Conservation (phyloP, 2,888 invertebrate species). For the Salticus scenicus region DNA sequence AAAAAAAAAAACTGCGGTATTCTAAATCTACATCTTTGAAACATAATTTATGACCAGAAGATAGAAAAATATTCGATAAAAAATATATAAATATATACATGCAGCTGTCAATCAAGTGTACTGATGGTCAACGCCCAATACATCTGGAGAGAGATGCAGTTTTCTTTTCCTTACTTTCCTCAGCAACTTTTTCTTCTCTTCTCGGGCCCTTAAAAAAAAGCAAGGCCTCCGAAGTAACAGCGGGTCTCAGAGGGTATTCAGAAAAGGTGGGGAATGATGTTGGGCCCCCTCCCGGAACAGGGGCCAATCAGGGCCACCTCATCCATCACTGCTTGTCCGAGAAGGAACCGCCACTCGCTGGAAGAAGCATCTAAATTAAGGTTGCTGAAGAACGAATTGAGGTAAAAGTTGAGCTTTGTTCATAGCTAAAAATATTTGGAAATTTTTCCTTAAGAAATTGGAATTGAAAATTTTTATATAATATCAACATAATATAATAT, state of each 20-base stretch:
- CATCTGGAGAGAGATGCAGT: conserved; percentile 9
- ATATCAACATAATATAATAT: too few relatives aligned
- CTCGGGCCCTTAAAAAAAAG: conserved; percentile 16
- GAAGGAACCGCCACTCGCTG: conserved; percentile 36
- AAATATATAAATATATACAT: conserved; percentile 1
- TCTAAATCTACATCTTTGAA: neutral
- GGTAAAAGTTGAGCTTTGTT: neutral
- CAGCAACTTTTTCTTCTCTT: conserved; percentile 1
- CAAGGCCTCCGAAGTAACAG: conserved; percentile 21
- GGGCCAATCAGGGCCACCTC: conserved; percentile 62
- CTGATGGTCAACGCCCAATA: conserved; percentile 29
- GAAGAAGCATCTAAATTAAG: conserved; percentile 65
- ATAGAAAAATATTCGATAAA: neutral
- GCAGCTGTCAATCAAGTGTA: conserved; percentile 6
- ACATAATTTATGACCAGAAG: neutral
- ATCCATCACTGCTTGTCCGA: conserved; percentile 66
- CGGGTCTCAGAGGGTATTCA: conserved; percentile 22
- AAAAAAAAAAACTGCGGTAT: too few relatives aligned
- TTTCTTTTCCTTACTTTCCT: neutral
- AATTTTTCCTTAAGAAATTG: too few relatives aligned
- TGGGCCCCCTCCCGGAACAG: conserved; percentile 41
- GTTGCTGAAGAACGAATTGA: conserved; percentile 13
- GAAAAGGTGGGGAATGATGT: conserved; percentile 11
- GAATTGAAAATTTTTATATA: too few relatives aligned
- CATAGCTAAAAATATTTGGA: too few relatives aligned